Percentiles rank a stretch among this genome's conserved stretches.
phyloP scores from a whole-genome alignment of 35 echinoderm and acorn worm genomes.

The Ophiothrix spiculata region DNA sequence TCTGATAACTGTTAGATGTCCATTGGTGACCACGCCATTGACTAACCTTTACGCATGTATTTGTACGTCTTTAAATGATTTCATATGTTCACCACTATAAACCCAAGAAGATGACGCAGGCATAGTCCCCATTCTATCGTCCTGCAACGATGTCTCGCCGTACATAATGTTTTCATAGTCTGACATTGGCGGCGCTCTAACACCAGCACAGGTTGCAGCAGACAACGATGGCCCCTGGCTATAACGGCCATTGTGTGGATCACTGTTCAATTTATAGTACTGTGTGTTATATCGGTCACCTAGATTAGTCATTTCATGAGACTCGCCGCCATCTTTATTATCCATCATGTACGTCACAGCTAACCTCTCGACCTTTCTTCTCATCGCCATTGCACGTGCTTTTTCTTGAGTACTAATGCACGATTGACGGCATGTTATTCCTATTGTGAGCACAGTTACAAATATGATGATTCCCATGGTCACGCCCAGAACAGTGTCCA shows the following conservation, averaged over 20 bases:
- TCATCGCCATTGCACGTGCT: conserved; percentile 44
- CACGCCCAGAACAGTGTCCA: conserved; percentile 53
- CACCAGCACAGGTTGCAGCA: background rate
- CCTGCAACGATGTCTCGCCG: conserved; percentile 15
- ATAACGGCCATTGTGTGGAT: background rate
- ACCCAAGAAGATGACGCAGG: background rate
- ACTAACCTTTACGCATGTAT: conserved; percentile 24
- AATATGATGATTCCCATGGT: conserved; percentile 63
- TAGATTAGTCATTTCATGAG: conserved; percentile 43
- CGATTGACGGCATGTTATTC: conserved; percentile 70
- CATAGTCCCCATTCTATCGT: background rate
- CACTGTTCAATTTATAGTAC: conserved; percentile 1
- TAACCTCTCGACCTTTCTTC: conserved; percentile 32
- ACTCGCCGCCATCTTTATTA: conserved; percentile 34
- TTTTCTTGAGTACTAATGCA: conserved; percentile 66
- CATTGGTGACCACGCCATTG: no score
- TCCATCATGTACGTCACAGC: conserved; percentile 77
- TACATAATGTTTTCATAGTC: conserved; percentile 81
- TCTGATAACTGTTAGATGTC: no score
- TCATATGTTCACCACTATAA: background rate
- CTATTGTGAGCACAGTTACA: conserved; percentile 49
- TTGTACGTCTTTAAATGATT: conserved; percentile 44
- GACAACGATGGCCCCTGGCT: background rate
- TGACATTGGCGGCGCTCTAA: conserved; percentile 36
- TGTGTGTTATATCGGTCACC: conserved; percentile 31